These are phyloP conservation scores for Poeciliopsis prolifica DNA, from an alignment of 2,113 vertebrate genomes.

Conservation along the genomic window DNA sequence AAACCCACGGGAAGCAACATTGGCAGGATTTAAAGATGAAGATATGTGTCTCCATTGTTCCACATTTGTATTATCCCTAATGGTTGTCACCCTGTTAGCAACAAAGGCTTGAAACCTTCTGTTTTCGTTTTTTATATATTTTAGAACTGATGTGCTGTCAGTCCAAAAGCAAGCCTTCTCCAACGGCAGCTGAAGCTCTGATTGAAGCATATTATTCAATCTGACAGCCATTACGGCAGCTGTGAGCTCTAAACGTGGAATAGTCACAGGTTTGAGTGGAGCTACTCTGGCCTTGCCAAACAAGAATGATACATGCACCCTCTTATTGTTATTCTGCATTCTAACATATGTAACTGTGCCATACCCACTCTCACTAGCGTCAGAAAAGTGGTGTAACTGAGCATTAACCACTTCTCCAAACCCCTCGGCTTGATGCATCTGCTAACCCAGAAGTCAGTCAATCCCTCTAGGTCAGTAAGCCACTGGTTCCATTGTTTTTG, in stretches of 20 bases:
- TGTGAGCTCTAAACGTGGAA: neutral
- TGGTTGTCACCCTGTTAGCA: too few species aligned
- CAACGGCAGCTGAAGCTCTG: too few species aligned
- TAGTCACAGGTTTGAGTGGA: neutral
- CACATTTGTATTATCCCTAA: neutral
- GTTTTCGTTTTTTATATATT: neutral
- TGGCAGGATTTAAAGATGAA: neutral
- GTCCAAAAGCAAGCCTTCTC: neutral
- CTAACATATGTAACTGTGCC: too few species aligned
- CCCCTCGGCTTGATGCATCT: too few species aligned
- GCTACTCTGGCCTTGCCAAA: conserved; percentile 10
- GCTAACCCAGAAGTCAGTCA: too few species aligned
- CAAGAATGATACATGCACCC: too few species aligned
- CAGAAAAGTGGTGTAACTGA: too few species aligned
- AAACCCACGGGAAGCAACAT: neutral
- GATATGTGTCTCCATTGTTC: neutral
- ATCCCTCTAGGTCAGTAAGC: too few species aligned
- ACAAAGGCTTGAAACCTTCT: neutral
- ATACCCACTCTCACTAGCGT: too few species aligned
- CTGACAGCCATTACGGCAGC: neutral
- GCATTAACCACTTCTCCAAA: too few species aligned
- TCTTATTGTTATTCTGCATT: too few species aligned
- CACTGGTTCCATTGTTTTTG: too few species aligned
- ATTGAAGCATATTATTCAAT: neutral
- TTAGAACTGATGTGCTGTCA: neutral